Conservation (phyloP, 2,888 invertebrate genomes). For the Lysandra bellargus region DNA sequence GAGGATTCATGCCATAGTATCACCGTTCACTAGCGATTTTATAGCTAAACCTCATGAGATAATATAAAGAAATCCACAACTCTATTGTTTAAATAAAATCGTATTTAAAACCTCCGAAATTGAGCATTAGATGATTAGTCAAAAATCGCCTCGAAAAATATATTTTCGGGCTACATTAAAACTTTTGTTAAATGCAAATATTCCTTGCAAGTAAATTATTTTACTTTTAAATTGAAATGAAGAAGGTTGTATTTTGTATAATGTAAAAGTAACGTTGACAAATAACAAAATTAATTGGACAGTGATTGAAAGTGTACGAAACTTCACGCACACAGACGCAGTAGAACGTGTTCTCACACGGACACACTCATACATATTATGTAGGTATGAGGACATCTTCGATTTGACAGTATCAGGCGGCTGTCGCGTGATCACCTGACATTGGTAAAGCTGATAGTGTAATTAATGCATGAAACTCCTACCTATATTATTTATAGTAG, state of each 20-base stretch:
- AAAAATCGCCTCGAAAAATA: background rate
- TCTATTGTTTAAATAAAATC: background rate
- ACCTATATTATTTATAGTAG: background rate
- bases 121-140: too few relatives aligned
- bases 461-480: background rate
- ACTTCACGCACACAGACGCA: background rate
- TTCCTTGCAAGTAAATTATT: background rate
- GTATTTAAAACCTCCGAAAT: background rate
- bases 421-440: background rate
- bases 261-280: background rate
- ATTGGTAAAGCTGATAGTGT: background rate
- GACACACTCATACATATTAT: background rate
- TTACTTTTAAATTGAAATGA: background rate
- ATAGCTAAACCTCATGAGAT: too few relatives aligned
- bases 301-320: conserved; percentile 5
- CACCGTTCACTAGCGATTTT: background rate
- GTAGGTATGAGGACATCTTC: conserved; percentile 21
- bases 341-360: conserved; percentile 16
- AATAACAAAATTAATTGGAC: background rate
- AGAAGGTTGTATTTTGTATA: background rate
- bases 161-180: background rate
- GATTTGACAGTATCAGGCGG: conserved; percentile 21
- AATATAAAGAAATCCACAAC: background rate
- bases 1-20: background rate
- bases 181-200: background rate